Percentiles rank a stretch among this genome's conserved stretches.
Conservation (phyloP, 2,888 invertebrate genomes). For the Stictocephala bisonia region DNA sequence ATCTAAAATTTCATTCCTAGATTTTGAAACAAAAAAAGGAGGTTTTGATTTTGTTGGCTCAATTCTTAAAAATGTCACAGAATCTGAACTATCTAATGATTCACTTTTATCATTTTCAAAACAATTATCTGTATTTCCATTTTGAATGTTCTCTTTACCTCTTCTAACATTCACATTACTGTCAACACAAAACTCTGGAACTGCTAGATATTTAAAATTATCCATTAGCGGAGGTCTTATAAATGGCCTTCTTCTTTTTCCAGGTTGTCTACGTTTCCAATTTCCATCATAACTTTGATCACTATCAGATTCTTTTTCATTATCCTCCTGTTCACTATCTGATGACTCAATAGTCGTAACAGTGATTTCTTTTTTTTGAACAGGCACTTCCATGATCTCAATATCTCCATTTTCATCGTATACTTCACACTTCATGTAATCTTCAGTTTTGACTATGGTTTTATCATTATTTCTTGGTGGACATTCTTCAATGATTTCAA, state of each 20-base stretch:
- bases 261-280: slow-evolving; percentile 39
- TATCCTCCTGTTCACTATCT: slow-evolving; percentile 30
- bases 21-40: slow-evolving; percentile 10
- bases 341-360: slow-evolving; percentile 31
- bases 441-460: background rate
- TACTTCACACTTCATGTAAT: background rate
- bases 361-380: slow-evolving; percentile 28
- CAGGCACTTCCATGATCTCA: slow-evolving; percentile 25
- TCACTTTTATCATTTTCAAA: too few species aligned
- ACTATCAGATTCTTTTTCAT: background rate
- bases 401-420: slow-evolving; percentile 22
- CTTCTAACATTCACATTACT: too few species aligned
- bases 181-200: slow-evolving; percentile 19
- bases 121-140: too few species aligned
- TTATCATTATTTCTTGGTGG: background rate
- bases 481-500: slow-evolving; percentile 41
- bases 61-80: too few species aligned
- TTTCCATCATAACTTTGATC: slow-evolving; percentile 38
- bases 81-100: too few species aligned
- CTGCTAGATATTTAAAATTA: background rate
- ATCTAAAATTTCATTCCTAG: slow-evolving; percentile 35
- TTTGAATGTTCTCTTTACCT: too few species aligned
- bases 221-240: slow-evolving; percentile 30
- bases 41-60: too few species aligned
- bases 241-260: background rate